Conservation (phyloP, 2,888 invertebrate genomes). For the Drymonia ruficornis region DNA sequence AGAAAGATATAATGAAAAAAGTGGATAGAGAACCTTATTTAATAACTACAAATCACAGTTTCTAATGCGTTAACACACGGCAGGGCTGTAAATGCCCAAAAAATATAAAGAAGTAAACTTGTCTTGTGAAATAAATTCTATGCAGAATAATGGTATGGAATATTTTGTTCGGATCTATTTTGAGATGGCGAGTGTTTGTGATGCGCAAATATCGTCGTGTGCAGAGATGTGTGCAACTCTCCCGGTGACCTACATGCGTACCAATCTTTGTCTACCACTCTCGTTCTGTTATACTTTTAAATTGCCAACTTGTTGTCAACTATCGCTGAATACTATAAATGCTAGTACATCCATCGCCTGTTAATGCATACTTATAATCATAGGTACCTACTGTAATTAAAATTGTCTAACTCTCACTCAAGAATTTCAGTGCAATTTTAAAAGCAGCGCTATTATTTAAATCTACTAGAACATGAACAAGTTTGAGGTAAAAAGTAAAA, state of each 20-base stretch:
- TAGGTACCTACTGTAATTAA: no score
- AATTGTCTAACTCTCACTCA: no score
- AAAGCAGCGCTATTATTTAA: no score
- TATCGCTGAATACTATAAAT: background rate
- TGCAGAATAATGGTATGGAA: conserved; percentile 12
- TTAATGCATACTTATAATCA: no score
- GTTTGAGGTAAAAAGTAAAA: no score
- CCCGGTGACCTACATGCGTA: conserved; percentile 42
- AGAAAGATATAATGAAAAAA: no score
- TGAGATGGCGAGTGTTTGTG: conserved; percentile 33
- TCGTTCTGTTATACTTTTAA: conserved; percentile 5
- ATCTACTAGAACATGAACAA: no score
- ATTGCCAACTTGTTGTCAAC: background rate
- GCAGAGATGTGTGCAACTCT: conserved; percentile 29
- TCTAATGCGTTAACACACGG: no score
- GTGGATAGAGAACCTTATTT: no score
- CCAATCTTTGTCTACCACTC: conserved; percentile 29
- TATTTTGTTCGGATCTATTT: conserved; percentile 39
- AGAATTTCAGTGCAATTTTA: no score
- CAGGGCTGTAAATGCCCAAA: no score
- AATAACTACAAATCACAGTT: no score
- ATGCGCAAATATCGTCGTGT: conserved; percentile 41
- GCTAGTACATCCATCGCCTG: background rate
- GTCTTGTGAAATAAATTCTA: background rate
- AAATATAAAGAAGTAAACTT: background rate